Evolutionary conservation across 2,797 vertebrate species (phyloP).

Genomic region (Lepilemur ruficaudatus): DNA sequence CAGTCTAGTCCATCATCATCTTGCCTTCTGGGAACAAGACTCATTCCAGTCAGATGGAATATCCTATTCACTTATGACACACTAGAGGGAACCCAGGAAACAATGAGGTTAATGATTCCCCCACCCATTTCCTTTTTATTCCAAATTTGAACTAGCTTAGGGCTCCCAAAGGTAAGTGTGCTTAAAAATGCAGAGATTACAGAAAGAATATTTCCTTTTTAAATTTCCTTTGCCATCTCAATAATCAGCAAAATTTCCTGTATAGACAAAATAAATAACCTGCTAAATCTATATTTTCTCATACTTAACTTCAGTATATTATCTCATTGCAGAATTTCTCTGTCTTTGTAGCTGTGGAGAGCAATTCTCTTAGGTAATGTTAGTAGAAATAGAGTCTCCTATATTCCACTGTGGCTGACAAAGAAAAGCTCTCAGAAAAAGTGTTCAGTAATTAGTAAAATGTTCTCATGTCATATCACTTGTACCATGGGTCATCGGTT

Average conservation of each 20-base stretch:
- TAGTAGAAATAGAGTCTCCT: neutral
- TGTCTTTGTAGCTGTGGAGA: neutral
- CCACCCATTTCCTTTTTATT: neutral
- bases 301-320: conserved; percentile 8
- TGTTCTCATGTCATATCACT: neutral
- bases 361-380: conserved; percentile 6
- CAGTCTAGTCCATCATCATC: neutral
- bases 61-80: neutral
- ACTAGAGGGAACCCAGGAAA: neutral
- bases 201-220: neutral
- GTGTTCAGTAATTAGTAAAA: neutral
- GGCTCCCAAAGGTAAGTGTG: neutral
- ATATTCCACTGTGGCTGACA: neutral
- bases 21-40: neutral
- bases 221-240: neutral
- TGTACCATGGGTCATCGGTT: neutral
- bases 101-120: neutral
- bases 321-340: conserved; percentile 15
- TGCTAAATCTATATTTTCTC: conserved; percentile 29
- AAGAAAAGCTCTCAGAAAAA: neutral
- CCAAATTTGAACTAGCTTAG: neutral
- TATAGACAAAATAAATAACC: neutral
- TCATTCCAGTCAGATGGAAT: neutral
- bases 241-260: conserved; percentile 16
- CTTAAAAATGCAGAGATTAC: neutral